Evolutionary conservation across 2,888 invertebrate genomes (phyloP).

Genomic region (Diaprepes abbreviatus): DNA sequence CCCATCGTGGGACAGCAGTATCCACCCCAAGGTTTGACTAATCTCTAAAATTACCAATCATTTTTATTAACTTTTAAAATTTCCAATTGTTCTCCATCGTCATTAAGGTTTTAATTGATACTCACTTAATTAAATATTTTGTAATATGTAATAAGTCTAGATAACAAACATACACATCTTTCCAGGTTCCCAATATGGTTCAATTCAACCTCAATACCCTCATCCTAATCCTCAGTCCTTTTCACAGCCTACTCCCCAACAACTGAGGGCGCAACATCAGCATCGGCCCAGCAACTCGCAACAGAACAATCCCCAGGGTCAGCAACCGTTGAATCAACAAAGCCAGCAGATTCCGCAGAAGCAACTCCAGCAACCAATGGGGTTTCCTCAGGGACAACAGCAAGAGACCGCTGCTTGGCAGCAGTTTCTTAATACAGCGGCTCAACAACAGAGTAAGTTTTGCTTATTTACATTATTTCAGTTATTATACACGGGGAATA

Average conservation of each 20-base stretch:
- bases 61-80: too few species aligned
- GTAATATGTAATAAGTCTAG: too few species aligned
- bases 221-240: slow-evolving; percentile 52
- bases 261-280: slow-evolving; percentile 62
- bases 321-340: slow-evolving; percentile 46
- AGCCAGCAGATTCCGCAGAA: slow-evolving; percentile 47
- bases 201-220: slow-evolving; percentile 27
- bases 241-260: slow-evolving; percentile 54
- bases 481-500: too few species aligned
- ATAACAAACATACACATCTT: not conserved
- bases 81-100: too few species aligned
- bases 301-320: slow-evolving; percentile 10
- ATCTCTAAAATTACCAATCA: too few species aligned
- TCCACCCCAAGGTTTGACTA: slow-evolving; percentile 38
- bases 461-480: too few species aligned
- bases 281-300: slow-evolving; percentile 61
- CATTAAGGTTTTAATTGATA: too few species aligned
- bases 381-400: slow-evolving; percentile 51
- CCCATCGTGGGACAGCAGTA: slow-evolving; percentile 43
- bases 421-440: slow-evolving; percentile 58
- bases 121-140: too few species aligned
- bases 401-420: slow-evolving; percentile 57
- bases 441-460: slow-evolving; percentile 49
- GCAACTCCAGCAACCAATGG: slow-evolving; percentile 55
- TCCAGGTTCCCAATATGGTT: slow-evolving; percentile 44